phyloP scores from a whole-genome alignment of 2,888 invertebrate genomes.

The Ariolimax columbianus region DNA sequence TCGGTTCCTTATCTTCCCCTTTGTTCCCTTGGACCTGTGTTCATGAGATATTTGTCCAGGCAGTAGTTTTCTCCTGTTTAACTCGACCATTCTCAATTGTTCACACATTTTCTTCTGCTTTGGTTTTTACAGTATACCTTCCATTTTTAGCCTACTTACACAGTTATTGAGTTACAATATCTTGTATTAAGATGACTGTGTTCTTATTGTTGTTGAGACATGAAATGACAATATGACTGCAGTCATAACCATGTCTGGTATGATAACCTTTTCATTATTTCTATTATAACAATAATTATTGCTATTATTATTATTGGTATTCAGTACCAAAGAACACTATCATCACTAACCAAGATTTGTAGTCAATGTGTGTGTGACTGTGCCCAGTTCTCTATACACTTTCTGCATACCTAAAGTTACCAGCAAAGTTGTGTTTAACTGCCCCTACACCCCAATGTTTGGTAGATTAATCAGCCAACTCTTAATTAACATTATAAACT shows the following conservation, averaged over 20 bases:
- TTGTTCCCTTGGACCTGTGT: slow-evolving; percentile 24
- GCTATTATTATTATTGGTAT: neutral
- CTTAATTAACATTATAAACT: too few species aligned
- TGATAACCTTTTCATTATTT: neutral
- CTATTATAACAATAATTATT: neutral
- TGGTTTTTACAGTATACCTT: slow-evolving; percentile 20
- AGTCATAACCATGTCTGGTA: neutral
- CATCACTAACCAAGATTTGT: slow-evolving; percentile 22
- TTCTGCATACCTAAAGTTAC: neutral
- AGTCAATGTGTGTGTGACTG: neutral
- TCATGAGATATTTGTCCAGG: neutral
- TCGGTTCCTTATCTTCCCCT: neutral
- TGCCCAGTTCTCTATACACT: neutral
- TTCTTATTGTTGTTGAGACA: neutral
- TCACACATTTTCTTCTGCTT: slow-evolving; percentile 13
- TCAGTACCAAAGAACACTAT: neutral
- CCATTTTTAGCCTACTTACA: slow-evolving; percentile 22
- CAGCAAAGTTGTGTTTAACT: neutral
- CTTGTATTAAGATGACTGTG: neutral
- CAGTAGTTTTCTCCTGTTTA: neutral
- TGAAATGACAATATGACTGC: neutral
- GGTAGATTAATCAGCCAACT: too few species aligned
- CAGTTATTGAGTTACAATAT: slow-evolving; percentile 5
- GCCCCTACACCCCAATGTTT: too few species aligned
- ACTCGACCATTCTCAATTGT: neutral